phyloP scores from a whole-genome alignment of 2,113 vertebrate genomes.

The Pachypanchax playfairii region DNA sequence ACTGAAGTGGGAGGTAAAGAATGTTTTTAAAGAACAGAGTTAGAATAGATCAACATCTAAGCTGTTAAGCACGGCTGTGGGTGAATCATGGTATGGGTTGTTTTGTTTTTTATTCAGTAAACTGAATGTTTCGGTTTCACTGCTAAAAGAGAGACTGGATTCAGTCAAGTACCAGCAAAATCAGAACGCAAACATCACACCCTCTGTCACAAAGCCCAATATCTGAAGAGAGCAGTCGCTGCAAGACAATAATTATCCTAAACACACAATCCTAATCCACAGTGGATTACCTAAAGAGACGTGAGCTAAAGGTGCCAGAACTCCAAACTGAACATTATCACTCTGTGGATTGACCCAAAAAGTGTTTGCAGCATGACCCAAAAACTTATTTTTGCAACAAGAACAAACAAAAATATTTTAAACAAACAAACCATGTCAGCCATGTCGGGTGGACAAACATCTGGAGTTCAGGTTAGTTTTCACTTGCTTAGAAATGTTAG shows the following conservation, averaged over 20 bases:
- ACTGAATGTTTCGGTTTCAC: neutral
- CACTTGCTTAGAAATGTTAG: too few species aligned
- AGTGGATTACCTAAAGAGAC: neutral
- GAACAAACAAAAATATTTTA: neutral
- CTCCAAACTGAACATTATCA: neutral
- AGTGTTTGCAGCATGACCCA: neutral
- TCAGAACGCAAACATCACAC: neutral
- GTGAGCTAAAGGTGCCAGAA: neutral
- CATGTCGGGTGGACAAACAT: neutral
- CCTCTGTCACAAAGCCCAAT: neutral
- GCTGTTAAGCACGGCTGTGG: slow-evolving; percentile 1
- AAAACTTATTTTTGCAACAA: neutral
- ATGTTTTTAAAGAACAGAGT: too few species aligned
- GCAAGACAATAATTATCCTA: neutral
- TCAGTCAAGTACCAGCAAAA: neutral
- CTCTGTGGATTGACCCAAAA: neutral
- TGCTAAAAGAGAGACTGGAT: neutral
- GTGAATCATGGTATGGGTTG: neutral
- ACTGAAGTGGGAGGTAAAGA: too few species aligned
- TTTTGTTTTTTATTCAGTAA: neutral
- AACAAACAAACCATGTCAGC: too few species aligned
- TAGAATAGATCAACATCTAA: too few species aligned
- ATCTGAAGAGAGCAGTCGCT: neutral
- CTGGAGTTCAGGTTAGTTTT: neutral
- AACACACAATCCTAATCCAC: neutral